phyloP scores from a whole-genome alignment of 2,797 vertebrate species.

The Lithobates pipiens region DNA sequence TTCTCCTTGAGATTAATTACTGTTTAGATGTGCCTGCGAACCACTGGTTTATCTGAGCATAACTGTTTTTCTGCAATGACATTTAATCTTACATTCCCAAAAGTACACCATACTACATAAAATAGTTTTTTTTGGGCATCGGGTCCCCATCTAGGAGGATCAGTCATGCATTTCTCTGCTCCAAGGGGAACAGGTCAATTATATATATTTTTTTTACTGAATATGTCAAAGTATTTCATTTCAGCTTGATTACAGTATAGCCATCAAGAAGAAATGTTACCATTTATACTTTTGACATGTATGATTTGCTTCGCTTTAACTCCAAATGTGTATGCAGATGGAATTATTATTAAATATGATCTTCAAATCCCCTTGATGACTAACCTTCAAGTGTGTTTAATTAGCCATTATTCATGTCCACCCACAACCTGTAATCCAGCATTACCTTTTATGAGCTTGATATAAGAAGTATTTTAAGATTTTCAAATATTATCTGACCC shows the following conservation, averaged over 20 bases:
- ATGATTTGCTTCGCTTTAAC: conserved; percentile 19
- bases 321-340: conserved; percentile 9
- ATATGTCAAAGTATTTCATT: background rate
- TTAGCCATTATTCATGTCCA: conserved; percentile 47
- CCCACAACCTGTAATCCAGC: conserved; percentile 26
- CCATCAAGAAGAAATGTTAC: conserved; percentile 17
- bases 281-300: conserved; percentile 22
- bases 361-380: conserved; percentile 41
- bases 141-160: background rate
- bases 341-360: conserved; percentile 39
- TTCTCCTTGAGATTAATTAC: conserved; percentile 73
- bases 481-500: conserved; percentile 37
- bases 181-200: conserved; percentile 15
- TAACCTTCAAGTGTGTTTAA: conserved; percentile 50
- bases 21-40: conserved; percentile 70
- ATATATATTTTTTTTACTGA: background rate
- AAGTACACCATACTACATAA: conserved; percentile 42
- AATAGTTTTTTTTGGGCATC: conserved; percentile 34
- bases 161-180: conserved; percentile 21
- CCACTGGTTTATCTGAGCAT: conserved; percentile 70
- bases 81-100: conserved; percentile 60
- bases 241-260: conserved; percentile 22
- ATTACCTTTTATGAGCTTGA: conserved; percentile 40
- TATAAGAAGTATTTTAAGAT: conserved; percentile 27
- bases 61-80: conserved; percentile 68